Evolutionary conservation across 1,140 invertebrate species (phyloP).

Genomic region (Homalodisca vitripennis): DNA sequence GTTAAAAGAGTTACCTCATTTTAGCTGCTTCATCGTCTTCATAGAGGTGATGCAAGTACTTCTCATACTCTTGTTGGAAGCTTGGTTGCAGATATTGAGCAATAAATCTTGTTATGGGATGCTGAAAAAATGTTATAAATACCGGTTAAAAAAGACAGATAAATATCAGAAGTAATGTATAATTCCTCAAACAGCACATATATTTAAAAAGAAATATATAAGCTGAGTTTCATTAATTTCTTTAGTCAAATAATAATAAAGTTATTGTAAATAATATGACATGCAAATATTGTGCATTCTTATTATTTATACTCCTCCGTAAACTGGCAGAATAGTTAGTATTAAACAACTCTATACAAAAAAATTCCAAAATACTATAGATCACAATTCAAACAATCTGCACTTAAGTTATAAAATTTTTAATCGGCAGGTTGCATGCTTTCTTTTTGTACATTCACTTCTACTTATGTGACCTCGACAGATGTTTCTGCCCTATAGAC

Average conservation of each 20-base stretch:
- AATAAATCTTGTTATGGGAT: conserved; percentile 81
- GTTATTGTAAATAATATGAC: neutral
- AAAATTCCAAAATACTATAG: no score
- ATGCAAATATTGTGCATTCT: neutral
- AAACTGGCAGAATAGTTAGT: no score
- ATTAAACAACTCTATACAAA: no score
- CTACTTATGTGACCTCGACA: no score
- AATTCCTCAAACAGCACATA: neutral
- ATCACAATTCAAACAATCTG: no score
- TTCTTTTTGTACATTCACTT: no score
- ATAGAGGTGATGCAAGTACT: conserved; percentile 65
- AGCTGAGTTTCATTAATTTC: neutral
- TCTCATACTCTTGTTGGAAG: conserved; percentile 81
- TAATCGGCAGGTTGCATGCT: no score
- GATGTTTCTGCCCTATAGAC: no score
- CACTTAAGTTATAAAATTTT: no score
- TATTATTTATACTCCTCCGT: neutral
- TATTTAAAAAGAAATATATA: neutral
- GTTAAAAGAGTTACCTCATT: conserved; percentile 50
- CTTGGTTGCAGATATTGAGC: conserved; percentile 60
- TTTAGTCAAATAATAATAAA: neutral
- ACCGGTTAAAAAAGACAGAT: conserved; percentile 3
- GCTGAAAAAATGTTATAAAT: conserved; percentile 52
- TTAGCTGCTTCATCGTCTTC: conserved; percentile 66
- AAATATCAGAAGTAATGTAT: neutral